phyloP scores from a whole-genome alignment of 2,888 invertebrate species.

The Nudaria mundana region DNA sequence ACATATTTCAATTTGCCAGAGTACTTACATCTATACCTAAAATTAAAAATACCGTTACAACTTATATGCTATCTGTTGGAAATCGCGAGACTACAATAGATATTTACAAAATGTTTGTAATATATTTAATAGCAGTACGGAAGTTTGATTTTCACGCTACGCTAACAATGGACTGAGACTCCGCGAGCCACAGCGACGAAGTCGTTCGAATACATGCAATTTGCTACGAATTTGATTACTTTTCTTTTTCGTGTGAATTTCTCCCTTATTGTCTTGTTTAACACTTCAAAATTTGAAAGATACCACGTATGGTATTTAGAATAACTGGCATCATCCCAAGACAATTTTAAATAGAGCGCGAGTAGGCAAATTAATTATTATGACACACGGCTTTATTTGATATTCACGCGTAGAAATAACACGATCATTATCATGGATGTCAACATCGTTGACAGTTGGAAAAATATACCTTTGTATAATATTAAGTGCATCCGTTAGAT shows the following conservation, averaged over 20 bases:
- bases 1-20: slow-evolving; percentile 29
- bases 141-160: slow-evolving; percentile 64
- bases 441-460: slow-evolving; percentile 43
- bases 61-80: slow-evolving; percentile 27
- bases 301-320: slow-evolving; percentile 68
- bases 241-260: slow-evolving; percentile 49
- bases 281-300: slow-evolving; percentile 51
- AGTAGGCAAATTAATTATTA: slow-evolving; percentile 71
- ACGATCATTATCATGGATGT: slow-evolving; percentile 51
- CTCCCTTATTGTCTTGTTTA: slow-evolving; percentile 49
- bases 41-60: slow-evolving; percentile 25
- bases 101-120: slow-evolving; percentile 50
- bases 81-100: slow-evolving; percentile 46
- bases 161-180: slow-evolving; percentile 46
- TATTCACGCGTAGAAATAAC: slow-evolving; percentile 51
- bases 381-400: slow-evolving; percentile 61
- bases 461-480: too few relatives aligned
- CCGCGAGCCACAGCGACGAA: slow-evolving; percentile 40
- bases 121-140: slow-evolving; percentile 52
- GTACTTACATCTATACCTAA: slow-evolving; percentile 21
- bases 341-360: slow-evolving; percentile 63
- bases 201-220: slow-evolving; percentile 41
- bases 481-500: slow-evolving; percentile 32
- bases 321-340: slow-evolving; percentile 64
- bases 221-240: slow-evolving; percentile 49